These are phyloP conservation scores for Gallinago solitaria DNA, from an alignment of 2,797 vertebrate species.

Conservation along the genomic window DNA sequence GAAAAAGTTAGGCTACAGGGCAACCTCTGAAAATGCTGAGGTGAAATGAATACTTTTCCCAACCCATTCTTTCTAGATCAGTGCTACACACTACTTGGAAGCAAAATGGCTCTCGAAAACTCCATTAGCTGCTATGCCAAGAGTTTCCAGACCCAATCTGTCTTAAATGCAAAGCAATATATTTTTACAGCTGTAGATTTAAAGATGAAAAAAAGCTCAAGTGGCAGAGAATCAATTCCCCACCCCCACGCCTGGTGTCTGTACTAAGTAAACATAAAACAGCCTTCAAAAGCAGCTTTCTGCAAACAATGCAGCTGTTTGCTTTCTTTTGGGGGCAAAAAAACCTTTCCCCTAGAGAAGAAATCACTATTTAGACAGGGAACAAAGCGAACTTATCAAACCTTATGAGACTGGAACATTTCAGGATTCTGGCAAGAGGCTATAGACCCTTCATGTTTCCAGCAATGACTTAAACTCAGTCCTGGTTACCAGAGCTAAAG, in stretches of 20 bases:
- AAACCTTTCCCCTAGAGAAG: conserved; percentile 57
- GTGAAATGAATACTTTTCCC: not conserved
- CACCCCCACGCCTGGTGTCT: conserved; percentile 21
- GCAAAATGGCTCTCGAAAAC: not conserved
- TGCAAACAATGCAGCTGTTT: conserved; percentile 71
- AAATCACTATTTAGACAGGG: conserved; percentile 31
- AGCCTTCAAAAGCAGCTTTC: conserved; percentile 69
- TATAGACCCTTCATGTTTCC: not conserved
- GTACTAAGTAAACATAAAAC: conserved; percentile 54
- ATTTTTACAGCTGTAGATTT: conserved; percentile 34
- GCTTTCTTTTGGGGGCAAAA: conserved; percentile 35
- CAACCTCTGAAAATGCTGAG: not conserved
- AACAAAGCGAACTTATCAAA: conserved; percentile 31
- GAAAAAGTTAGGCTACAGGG: not conserved
- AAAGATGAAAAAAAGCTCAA: conserved; percentile 32
- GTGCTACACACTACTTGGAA: not conserved
- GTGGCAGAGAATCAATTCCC: conserved; percentile 20
- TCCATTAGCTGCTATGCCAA: not conserved
- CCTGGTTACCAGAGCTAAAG: not conserved
- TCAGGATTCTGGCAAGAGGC: not conserved
- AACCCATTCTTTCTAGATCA: not conserved
- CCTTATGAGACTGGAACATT: not conserved
- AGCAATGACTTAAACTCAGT: not conserved
- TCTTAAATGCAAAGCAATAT: not conserved
- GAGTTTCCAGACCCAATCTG: not conserved